Conservation (phyloP, 2,797 vertebrate genomes). For the Arnoldichthys spilopterus region DNA sequence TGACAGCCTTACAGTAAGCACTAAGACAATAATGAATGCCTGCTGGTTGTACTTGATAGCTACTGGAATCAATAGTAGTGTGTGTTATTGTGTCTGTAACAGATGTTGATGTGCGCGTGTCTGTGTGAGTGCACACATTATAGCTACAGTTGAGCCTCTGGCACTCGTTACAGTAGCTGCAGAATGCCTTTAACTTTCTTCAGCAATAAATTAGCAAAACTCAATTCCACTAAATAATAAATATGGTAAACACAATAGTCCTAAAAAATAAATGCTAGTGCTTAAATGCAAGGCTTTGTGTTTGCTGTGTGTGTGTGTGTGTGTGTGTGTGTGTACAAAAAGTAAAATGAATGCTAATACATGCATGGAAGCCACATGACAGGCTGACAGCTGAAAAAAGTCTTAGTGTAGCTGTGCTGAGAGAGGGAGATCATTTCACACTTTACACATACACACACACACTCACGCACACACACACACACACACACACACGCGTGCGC, state of each 20-base stretch:
- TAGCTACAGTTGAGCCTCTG: not conserved
- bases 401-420: constrained; percentile 1
- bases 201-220: not conserved
- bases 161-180: not conserved
- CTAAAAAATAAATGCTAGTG: constrained; percentile 1
- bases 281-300: constrained; percentile 20
- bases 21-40: not conserved
- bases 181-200: not conserved
- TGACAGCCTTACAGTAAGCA: not conserved
- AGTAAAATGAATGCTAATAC: constrained; percentile 20
- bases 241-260: not conserved
- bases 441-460: not conserved
- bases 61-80: too few species aligned
- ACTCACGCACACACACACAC: constrained; percentile 7
- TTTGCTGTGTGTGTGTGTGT: constrained; percentile 17
- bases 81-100: too few species aligned
- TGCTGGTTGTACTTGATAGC: not conserved
- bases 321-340: not conserved
- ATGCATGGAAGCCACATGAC: constrained; percentile 14
- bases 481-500: not conserved
- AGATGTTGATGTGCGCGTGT: too few species aligned
- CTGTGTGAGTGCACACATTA: not conserved
- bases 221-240: constrained; percentile 1
- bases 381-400: constrained; percentile 2
- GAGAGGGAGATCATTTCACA: not conserved